Evolutionary conservation across 2,113 vertebrate genomes (phyloP).

Genomic region (Callithrix jacchus): DNA sequence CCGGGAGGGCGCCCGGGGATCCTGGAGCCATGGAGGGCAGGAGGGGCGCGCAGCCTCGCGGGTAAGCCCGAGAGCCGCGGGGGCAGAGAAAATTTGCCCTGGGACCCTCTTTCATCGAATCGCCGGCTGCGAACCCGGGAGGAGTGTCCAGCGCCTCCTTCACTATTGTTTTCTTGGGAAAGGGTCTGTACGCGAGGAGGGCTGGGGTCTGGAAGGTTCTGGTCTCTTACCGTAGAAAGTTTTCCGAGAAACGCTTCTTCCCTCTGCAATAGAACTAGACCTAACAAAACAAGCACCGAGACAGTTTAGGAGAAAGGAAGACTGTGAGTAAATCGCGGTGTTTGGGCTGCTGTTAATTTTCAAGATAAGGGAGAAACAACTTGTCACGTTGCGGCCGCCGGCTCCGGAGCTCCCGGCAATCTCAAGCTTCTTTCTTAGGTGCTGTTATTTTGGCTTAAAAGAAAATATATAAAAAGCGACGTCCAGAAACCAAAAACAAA

Average conservation of each 20-base stretch:
- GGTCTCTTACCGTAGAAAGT: neutral
- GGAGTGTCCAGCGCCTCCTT: neutral
- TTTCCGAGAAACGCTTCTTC: neutral
- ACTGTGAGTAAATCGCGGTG: neutral
- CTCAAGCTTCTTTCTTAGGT: neutral
- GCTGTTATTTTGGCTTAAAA: constrained; percentile 29
- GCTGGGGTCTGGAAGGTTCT: neutral
- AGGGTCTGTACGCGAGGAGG: neutral
- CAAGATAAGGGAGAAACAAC: neutral
- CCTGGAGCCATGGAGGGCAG: too few relatives aligned
- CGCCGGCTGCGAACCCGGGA: neutral
- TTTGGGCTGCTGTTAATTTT: neutral
- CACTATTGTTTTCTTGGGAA: neutral
- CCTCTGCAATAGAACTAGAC: neutral
- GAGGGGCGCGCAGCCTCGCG: neutral
- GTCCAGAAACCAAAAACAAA: constrained; percentile 34
- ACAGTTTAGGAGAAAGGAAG: neutral
- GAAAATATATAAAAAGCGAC: constrained; percentile 1
- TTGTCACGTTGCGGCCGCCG: neutral
- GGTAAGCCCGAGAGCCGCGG: too few relatives aligned
- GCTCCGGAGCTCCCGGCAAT: neutral
- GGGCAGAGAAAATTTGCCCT: rapidly evolving
- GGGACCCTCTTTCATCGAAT: neutral
- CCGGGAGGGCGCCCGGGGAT: neutral
- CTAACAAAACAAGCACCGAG: constrained; percentile 4